A percentile compares a stretch with the other conserved stretches of the same genome.
phyloP scores from a whole-genome alignment of 2,113 vertebrate genomes.

The Octodon degus region DNA sequence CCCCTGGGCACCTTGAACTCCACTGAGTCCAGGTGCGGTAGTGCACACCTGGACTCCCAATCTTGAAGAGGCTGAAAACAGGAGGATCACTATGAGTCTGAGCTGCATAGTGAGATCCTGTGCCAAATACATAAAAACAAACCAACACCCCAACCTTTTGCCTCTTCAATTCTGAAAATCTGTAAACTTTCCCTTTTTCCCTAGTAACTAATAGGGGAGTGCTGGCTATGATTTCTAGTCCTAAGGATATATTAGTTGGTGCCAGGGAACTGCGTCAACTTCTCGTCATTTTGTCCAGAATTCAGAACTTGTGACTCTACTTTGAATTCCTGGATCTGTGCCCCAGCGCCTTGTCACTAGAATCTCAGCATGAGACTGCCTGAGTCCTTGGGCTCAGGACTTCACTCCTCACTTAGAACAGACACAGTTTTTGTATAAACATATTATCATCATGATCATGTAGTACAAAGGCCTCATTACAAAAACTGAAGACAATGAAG shows the following conservation, averaged over 20 bases:
- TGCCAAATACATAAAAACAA: too few species aligned
- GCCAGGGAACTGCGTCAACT: accelerated
- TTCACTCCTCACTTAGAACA: neutral
- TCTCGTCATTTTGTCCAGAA: neutral
- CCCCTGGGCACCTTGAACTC: too few species aligned
- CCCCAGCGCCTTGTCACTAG: neutral
- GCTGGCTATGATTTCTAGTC: neutral
- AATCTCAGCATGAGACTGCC: neutral
- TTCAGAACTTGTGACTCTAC: neutral
- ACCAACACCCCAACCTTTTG: neutral
- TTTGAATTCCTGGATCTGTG: neutral
- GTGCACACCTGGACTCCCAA: too few species aligned
- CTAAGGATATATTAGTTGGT: neutral
- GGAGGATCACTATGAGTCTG: too few species aligned
- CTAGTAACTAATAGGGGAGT: neutral
- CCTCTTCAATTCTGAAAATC: neutral
- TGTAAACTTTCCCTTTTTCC: neutral
- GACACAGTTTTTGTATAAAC: neutral
- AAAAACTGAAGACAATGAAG: slow-evolving; percentile 16
- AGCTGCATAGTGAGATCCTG: too few species aligned
- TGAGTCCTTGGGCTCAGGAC: neutral
- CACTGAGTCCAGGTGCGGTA: too few species aligned
- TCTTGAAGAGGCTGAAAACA: too few species aligned
- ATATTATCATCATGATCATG: neutral
- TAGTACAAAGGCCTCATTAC: neutral